A percentile compares a stretch with the other conserved stretches of the same genome.
These are phyloP conservation scores for Synchiropus splendidus DNA, from an alignment of 2,113 vertebrate genomes.

Conservation along the genomic window DNA sequence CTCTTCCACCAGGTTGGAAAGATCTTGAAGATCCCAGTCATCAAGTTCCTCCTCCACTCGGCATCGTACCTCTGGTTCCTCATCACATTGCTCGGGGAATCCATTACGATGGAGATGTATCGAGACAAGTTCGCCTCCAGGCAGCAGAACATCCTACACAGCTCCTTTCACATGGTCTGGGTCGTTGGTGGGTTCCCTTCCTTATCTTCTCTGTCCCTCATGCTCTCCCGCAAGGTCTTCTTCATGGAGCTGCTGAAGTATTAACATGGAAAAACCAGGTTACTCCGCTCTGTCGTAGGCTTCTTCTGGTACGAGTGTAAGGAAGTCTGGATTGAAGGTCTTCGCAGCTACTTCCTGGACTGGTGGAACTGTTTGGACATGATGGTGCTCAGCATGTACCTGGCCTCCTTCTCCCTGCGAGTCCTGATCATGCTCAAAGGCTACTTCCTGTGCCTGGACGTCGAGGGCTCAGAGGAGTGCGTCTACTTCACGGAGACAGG, in stretches of 20 bases:
- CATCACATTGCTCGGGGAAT: conserved; percentile 77
- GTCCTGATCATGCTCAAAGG: conserved; percentile 74
- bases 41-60: conserved; percentile 83
- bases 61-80: conserved; percentile 89
- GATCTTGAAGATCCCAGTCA: conserved; percentile 74
- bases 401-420: conserved; percentile 76
- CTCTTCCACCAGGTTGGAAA: conserved; percentile 64
- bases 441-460: conserved; percentile 59
- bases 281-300: conserved; percentile 52
- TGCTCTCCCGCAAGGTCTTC: too few relatives aligned
- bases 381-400: conserved; percentile 83
- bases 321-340: conserved; percentile 85
- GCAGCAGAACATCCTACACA: conserved; percentile 74
- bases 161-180: conserved; percentile 86
- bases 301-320: conserved; percentile 91
- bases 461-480: conserved; percentile 50
- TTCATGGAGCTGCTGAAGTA: too few relatives aligned
- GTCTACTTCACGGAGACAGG: conserved; percentile 74
- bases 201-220: neutral
- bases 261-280: too few relatives aligned
- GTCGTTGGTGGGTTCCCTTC: conserved; percentile 73
- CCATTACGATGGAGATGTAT: conserved; percentile 76
- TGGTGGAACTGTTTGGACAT: conserved; percentile 88
- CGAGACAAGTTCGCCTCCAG: conserved; percentile 65
- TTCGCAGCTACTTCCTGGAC: conserved; percentile 78